Evolutionary conservation across 2,888 invertebrate species (phyloP).

Genomic region (Clistopyga incitator): DNA sequence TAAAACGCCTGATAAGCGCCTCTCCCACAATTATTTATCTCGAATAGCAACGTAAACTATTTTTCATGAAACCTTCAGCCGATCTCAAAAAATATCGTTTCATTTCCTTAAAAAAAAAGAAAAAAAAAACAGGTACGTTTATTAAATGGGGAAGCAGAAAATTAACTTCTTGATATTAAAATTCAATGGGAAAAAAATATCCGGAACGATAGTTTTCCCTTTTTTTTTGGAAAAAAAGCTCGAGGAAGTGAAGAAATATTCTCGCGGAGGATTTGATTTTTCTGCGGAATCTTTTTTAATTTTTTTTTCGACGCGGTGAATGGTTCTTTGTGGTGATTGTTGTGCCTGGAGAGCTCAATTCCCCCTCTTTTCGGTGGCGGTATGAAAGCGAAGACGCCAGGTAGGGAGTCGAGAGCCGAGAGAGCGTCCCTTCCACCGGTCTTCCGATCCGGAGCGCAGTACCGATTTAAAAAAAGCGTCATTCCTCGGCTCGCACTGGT

Average conservation of each 20-base stretch:
- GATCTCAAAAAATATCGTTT: too few species aligned
- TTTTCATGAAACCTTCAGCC: too few species aligned
- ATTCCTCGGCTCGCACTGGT: conserved; percentile 65
- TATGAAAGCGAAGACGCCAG: conserved; percentile 32
- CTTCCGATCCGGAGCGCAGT: conserved; percentile 9
- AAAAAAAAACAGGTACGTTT: too few species aligned
- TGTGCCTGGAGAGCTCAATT: conserved; percentile 45
- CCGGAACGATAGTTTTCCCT: too few species aligned
- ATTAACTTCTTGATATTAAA: too few species aligned
- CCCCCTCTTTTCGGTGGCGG: conserved; percentile 17
- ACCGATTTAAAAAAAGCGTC: conserved; percentile 65
- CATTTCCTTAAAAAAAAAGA: too few species aligned
- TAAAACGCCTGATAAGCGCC: neutral
- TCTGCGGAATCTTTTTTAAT: neutral
- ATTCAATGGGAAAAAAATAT: too few species aligned
- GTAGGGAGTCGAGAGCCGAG: conserved; percentile 18
- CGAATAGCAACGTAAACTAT: too few species aligned
- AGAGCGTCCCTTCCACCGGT: conserved; percentile 51
- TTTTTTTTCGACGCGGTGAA: conserved; percentile 20
- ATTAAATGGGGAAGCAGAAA: too few species aligned
- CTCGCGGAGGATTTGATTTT: neutral
- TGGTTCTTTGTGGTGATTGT: conserved; percentile 51
- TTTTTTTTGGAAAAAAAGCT: too few species aligned
- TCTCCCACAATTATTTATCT: too few species aligned
- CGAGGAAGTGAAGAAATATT: too few species aligned